Base-by-base conservation (phyloP, 1,140 invertebrate genomes). In the Bursaphelenchus mucronatus region DNA sequence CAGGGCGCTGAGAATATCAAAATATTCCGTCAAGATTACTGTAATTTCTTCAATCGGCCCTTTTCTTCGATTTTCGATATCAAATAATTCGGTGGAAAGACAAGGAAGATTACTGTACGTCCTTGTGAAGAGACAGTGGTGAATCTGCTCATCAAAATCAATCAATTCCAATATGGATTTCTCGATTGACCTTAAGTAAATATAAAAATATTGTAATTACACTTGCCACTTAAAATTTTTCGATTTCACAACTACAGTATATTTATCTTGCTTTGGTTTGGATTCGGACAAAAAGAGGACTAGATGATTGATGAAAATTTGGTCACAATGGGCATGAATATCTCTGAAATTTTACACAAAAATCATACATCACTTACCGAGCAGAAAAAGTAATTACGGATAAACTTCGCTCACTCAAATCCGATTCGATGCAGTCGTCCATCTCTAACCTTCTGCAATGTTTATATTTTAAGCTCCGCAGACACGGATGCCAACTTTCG, bases 311-410 rank as follows among this genome's bases (percentile, higher is more conserved):
- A 59, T 44, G 44, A 45, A 11, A 50, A 59, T 30, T 19, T 44
- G 57, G 45, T 59, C 57, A 44, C 52, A 59, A 30, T 59, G 57
- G 13, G 57, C 57, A 39, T 59, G 57, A 41, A 59, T 44, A 30
- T 59, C 57, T 45, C 57, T 59, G 13, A 19, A 49, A 49, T 4
- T n/a, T 49, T n/a, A 7, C 13, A 59, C 58, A 39, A 59, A 44
- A 30, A 7, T n/a, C 10, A 13, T 8, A 19, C 21, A n/a, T 11
- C 11, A 54, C 10, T 30, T 54, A 54, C 11, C 21, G 30, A 30
- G 30, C 30, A 30, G 30, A 30, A 30, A 30, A 30, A 5, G 30
- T 30, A 30, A 30, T 30, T 5, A 30, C 30, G 30, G 30, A 30
- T 1, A 5, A 30, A 30, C 30, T 30, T 30, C 30, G 30, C 30